These are phyloP conservation scores for Onychomys torridus DNA, from an alignment of 2,797 vertebrate genomes.

Conservation along the genomic window DNA sequence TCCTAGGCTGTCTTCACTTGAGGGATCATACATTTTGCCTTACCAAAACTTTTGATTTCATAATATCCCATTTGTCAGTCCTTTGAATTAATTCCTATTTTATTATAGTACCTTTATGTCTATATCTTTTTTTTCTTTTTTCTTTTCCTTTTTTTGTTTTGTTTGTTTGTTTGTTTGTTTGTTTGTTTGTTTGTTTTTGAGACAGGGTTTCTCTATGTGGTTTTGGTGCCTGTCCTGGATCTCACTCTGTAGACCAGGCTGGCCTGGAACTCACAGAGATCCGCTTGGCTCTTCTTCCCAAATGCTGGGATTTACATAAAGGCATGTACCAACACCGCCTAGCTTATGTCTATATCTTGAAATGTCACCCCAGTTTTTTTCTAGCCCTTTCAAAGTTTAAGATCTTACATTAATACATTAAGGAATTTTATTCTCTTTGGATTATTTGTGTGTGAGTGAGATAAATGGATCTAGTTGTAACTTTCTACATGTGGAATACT, in stretches of 20 bases:
- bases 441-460: background rate
- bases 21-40: background rate
- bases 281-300: too few species aligned
- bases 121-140: too few species aligned
- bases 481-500: background rate
- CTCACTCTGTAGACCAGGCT: too few species aligned
- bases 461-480: background rate
- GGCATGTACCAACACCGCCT: rapidly evolving
- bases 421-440: background rate
- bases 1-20: background rate
- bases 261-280: too few species aligned
- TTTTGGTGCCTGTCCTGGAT: too few species aligned
- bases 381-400: background rate
- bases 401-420: background rate
- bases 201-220: too few species aligned
- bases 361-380: background rate
- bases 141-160: too few species aligned
- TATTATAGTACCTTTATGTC: background rate
- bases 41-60: background rate
- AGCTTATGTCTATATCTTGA: background rate
- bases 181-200: too few species aligned
- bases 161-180: too few species aligned
- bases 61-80: background rate
- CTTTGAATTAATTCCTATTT: background rate
- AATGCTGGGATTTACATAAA: too few species aligned